A percentile compares a stretch with the other conserved stretches of the same genome.
phyloP scores from a whole-genome alignment of 2,888 invertebrate genomes.

The Melinaea marsaeus region DNA sequence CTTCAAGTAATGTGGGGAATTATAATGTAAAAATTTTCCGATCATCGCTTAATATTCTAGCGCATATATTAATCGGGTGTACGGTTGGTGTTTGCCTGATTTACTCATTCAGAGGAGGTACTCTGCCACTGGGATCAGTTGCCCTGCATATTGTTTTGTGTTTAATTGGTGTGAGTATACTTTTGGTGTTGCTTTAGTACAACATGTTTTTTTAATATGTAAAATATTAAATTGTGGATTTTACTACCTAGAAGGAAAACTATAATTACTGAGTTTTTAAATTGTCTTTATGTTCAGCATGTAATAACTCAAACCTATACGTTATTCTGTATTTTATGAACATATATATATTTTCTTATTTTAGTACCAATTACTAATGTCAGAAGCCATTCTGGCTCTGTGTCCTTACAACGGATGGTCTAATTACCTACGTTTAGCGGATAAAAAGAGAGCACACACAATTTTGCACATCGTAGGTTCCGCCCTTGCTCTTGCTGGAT shows the following conservation, averaged over 20 bases:
- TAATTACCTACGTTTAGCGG: slow-evolving; percentile 46
- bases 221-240: too few species aligned
- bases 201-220: slow-evolving; percentile 23
- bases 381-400: slow-evolving; percentile 55
- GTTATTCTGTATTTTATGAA: too few species aligned
- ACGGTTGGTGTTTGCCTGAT: slow-evolving; percentile 46
- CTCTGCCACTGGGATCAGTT: slow-evolving; percentile 43
- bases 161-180: slow-evolving; percentile 60
- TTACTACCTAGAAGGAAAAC: too few species aligned
- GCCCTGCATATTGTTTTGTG: slow-evolving; percentile 54
- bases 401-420: slow-evolving; percentile 60
- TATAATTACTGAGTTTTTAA: too few species aligned
- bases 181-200: neutral
- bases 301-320: too few species aligned
- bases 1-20: slow-evolving; percentile 7
- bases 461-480: slow-evolving; percentile 58
- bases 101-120: slow-evolving; percentile 46
- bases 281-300: too few species aligned
- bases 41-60: slow-evolving; percentile 47
- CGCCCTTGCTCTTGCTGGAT: slow-evolving; percentile 54
- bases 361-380: slow-evolving; percentile 66
- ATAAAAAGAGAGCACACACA: slow-evolving; percentile 58
- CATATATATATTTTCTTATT: slow-evolving; percentile 26
- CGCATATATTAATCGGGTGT: slow-evolving; percentile 55
- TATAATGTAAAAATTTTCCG: slow-evolving; percentile 49